Base-by-base conservation (phyloP, 2,797 vertebrate species). In the Xenopus petersii region DNA sequence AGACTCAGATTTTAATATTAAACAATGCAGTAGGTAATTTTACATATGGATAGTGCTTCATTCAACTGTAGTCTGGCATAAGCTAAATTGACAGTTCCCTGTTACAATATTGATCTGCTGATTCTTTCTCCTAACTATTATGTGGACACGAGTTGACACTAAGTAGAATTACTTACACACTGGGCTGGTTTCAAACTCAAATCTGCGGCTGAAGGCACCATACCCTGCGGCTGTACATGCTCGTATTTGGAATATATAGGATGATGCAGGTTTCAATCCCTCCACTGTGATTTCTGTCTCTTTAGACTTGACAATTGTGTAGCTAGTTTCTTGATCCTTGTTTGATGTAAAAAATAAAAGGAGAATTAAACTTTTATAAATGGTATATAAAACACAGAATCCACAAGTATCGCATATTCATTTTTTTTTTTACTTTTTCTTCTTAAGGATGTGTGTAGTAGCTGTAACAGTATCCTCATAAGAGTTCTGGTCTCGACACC, bases 121-220 rank as follows among this genome's bases (percentile, higher is more conserved):
- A 65, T 77, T 81, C 10, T n/a, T 80, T 84, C 65, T 74, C 67
- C 77, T 71, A 83, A 84, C 72, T 0, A 0, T 69, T 80, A 62
- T 73, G 73, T 81, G 82, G 80, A 84, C 70, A 80, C 0, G 12
- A 75, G 68, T 67, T 81, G 84, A 83, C 84, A 87, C 83, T 73
- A 87, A 88, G 84, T 85, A 86, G 88, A 87, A 84, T 73, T 81
- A 98, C 97, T 98, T 92, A 99, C 97, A 93, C 88, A 96, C 92
- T 81, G 96, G 95, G 87, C 92, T 94, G 83, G 96, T 98, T 91
- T 98, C 95, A 86, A 99, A 97, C 88, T 99, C 96, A 84, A 98
- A 98, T 74, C 94, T 94, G 36, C 94, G 91, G 82, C 97, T 99
- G 86, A 97, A 99, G 67, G 91, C 91, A 0, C 98, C 97, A 0